Conservation (phyloP, 2,797 vertebrate genomes). For the Sebastes vulpes region DNA sequence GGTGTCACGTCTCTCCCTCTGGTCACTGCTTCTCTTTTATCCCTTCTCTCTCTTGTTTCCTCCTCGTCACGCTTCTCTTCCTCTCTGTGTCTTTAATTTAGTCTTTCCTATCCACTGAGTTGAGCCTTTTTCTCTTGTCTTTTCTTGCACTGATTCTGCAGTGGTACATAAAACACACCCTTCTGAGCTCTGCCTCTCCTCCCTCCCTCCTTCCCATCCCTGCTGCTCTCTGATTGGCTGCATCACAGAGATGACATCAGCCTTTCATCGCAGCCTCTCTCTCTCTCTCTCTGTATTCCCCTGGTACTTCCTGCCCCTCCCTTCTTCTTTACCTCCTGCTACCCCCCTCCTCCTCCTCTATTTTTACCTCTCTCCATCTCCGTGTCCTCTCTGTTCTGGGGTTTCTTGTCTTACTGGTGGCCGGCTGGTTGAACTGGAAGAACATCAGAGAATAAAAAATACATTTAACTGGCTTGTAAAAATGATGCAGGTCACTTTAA, state of each 20-base stretch:
- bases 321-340: slow-evolving; percentile 40
- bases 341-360: not conserved
- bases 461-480: not conserved
- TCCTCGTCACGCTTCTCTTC: not conserved
- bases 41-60: not conserved
- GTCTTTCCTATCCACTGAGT: not conserved
- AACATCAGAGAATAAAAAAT: not conserved
- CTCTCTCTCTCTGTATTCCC: slow-evolving; percentile 49
- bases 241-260: slow-evolving; percentile 76
- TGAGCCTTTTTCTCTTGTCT: slow-evolving; percentile 5
- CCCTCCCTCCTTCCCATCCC: slow-evolving; percentile 31
- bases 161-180: slow-evolving; percentile 79
- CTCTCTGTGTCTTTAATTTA: not conserved
- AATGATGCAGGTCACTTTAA: not conserved
- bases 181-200: slow-evolving; percentile 57
- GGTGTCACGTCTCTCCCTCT: slow-evolving; percentile 18
- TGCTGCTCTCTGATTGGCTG: slow-evolving; percentile 69
- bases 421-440: not conserved
- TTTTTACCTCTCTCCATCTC: slow-evolving; percentile 23
- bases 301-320: slow-evolving; percentile 58
- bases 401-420: slow-evolving; percentile 1
- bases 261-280: slow-evolving; percentile 38
- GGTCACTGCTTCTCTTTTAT: not conserved
- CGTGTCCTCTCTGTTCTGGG: not conserved
- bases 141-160: slow-evolving; percentile 69